Evolutionary conservation across 2,888 invertebrate species (phyloP).

Genomic region (Tachystola acroxantha): DNA sequence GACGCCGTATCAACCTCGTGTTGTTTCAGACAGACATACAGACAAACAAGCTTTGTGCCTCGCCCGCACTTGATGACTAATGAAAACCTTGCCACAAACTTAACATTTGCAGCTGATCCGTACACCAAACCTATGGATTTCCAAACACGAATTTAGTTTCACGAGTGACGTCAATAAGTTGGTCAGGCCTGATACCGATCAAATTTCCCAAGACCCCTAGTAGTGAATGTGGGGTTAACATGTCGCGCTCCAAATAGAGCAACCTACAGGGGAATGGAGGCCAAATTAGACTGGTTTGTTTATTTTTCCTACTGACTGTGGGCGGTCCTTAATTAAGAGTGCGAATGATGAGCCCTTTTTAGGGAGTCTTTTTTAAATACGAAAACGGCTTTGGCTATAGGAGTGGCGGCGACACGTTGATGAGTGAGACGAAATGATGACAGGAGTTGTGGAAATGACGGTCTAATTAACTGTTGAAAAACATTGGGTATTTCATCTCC

Average conservation of each 20-base stretch:
- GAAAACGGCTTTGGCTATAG: slow-evolving; percentile 31
- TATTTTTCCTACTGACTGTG: slow-evolving; percentile 42
- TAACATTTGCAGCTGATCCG: slow-evolving; percentile 1
- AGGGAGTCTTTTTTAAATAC: slow-evolving; percentile 42
- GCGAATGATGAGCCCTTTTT: slow-evolving; percentile 61
- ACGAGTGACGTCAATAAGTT: slow-evolving; percentile 8
- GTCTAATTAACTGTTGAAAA: not conserved
- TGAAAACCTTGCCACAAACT: slow-evolving; percentile 37
- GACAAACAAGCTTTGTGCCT: slow-evolving; percentile 59
- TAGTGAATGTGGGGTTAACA: slow-evolving; percentile 26
- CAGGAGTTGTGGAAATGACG: not conserved
- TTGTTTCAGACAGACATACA: slow-evolving; percentile 60
- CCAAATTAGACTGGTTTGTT: slow-evolving; percentile 48
- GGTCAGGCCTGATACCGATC: slow-evolving; percentile 20
- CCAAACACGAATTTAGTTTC: slow-evolving; percentile 2
- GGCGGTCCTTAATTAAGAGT: slow-evolving; percentile 64
- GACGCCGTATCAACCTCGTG: slow-evolving; percentile 56
- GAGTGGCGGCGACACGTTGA: slow-evolving; percentile 34
- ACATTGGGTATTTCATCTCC: no score
- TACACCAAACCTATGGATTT: not conserved
- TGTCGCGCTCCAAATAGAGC: slow-evolving; percentile 6
- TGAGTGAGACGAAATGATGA: slow-evolving; percentile 22
- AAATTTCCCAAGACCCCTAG: slow-evolving; percentile 40
- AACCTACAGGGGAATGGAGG: slow-evolving; percentile 19
- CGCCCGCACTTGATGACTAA: slow-evolving; percentile 54